phyloP scores from a whole-genome alignment of 2,888 invertebrate species.

The Argyresthia albistria region DNA sequence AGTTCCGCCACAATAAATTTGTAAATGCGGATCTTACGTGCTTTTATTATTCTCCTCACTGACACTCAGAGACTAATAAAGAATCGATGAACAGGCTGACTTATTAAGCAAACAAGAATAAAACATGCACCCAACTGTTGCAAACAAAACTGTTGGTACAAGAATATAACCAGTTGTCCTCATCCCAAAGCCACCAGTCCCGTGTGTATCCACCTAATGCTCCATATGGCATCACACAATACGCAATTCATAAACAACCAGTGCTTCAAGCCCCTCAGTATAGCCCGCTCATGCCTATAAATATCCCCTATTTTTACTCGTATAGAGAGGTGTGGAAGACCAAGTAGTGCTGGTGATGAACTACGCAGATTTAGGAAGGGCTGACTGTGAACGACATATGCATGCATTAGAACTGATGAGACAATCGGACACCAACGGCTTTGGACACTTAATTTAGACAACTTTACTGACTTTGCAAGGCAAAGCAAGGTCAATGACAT shows the following conservation, averaged over 20 bases:
- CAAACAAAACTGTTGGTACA: constrained; percentile 32
- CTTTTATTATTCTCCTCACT: too few species aligned
- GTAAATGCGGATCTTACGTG: too few species aligned
- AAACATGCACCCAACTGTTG: constrained; percentile 1
- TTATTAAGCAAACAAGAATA: background rate
- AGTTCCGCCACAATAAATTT: too few species aligned
- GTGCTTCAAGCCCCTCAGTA: constrained; percentile 4
- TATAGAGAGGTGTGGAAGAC: constrained; percentile 12
- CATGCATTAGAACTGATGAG: constrained; percentile 65
- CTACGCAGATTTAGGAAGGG: constrained; percentile 53
- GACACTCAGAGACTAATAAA: background rate
- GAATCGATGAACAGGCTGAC: too few species aligned
- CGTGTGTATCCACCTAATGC: constrained; percentile 66
- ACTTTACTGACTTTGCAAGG: constrained; percentile 25
- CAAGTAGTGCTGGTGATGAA: constrained; percentile 23
- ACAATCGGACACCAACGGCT: constrained; percentile 39
- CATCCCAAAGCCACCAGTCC: constrained; percentile 41
- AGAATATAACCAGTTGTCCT: constrained; percentile 59
- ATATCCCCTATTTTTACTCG: too few species aligned
- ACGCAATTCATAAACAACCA: constrained; percentile 49
- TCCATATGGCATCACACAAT: constrained; percentile 64
- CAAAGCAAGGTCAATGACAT: background rate
- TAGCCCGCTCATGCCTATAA: constrained; percentile 7
- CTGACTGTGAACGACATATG: constrained; percentile 65
- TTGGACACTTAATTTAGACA: constrained; percentile 47